Conservation (phyloP, 2,888 invertebrate genomes). For the Fragum sueziense region DNA sequence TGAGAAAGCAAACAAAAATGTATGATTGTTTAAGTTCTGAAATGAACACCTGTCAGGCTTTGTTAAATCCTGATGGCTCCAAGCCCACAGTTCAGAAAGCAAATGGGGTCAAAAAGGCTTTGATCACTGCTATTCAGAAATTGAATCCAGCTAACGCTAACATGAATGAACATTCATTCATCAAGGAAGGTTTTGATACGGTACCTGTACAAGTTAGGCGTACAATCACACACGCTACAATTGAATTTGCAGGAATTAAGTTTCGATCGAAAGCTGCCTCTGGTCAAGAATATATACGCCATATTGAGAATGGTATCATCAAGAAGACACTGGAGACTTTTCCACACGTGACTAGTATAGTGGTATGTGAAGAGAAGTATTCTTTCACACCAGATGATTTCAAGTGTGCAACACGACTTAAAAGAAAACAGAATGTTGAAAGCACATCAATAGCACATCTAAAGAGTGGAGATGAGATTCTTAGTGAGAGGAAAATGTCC, state of each 20-base stretch:
- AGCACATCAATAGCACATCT: conserved; percentile 2
- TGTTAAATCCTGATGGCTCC: conserved; percentile 41
- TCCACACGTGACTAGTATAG: conserved; percentile 12
- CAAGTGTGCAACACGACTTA: conserved; percentile 12
- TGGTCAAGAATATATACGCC: conserved; percentile 29
- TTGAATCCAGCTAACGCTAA: not conserved
- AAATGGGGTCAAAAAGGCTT: conserved; percentile 22
- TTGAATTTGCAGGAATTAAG: conserved; percentile 49
- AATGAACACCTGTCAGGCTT: conserved; percentile 44
- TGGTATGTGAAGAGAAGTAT: conserved; percentile 43
- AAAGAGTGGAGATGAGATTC: conserved; percentile 5
- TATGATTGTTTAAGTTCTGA: conserved; percentile 16
- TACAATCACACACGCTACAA: conserved; percentile 1
- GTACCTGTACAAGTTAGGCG: not conserved
- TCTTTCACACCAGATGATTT: conserved; percentile 42
- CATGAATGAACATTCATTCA: not conserved
- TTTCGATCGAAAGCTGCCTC: conserved; percentile 39
- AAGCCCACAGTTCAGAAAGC: conserved; percentile 34
- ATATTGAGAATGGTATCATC: conserved; percentile 21
- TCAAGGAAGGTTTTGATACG: not conserved
- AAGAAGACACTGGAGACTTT: not conserved
- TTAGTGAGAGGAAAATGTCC: not conserved
- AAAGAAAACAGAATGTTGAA: not conserved
- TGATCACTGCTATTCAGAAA: not conserved
- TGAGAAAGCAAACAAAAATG: conserved; percentile 23